These are phyloP conservation scores for Eretmochelys imbricata DNA, from an alignment of 2,113 vertebrate genomes.

Conservation along the genomic window DNA sequence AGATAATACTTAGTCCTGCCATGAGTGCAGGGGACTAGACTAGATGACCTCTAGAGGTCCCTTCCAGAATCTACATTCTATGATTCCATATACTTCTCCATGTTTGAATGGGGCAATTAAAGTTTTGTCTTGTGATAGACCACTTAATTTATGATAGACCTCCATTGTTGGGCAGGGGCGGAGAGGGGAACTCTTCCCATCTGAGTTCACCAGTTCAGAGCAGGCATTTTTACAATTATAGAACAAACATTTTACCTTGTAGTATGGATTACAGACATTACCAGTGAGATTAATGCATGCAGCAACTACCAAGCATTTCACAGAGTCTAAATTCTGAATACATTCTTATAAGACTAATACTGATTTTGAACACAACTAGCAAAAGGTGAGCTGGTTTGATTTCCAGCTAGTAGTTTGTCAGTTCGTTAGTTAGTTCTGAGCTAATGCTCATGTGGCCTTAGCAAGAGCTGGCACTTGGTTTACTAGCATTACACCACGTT, in stretches of 20 bases:
- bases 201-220: neutral
- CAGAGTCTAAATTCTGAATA: neutral
- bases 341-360: neutral
- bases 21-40: no score
- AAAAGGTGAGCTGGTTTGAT: neutral
- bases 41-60: no score
- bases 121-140: neutral
- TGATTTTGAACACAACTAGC: neutral
- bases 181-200: neutral
- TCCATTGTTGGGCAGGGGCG: neutral
- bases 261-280: neutral
- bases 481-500: neutral
- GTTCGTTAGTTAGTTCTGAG: neutral
- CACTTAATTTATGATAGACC: neutral
- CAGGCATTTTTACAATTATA: neutral
- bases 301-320: neutral
- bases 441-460: neutral
- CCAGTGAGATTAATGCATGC: neutral
- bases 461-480: neutral
- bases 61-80: no score
- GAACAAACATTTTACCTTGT: neutral
- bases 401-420: neutral
- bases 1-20: no score
- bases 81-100: neutral
- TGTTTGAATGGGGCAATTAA: neutral